A percentile compares a stretch with the other conserved stretches of the same genome.
Evolutionary conservation across 37 sponge, comb jelly and placozoan genomes (phyloP).

Genomic region (Beroe ovata): DNA sequence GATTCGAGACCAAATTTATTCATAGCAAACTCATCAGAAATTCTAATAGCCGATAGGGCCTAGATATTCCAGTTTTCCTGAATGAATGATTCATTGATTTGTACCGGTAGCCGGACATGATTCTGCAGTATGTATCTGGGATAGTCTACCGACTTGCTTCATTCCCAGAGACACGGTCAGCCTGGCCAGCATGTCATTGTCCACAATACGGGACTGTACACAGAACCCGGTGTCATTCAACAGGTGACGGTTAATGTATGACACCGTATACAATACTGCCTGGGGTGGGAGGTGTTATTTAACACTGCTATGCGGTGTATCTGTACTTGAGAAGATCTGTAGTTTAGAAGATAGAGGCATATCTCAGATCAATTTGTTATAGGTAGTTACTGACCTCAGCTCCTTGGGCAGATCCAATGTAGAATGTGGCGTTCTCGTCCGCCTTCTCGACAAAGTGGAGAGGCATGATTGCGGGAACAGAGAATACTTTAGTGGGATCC

Average conservation of each 20-base stretch:
- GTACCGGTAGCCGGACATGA: background rate
- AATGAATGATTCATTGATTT: no score
- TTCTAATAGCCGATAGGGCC: no score
- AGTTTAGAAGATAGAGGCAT: no score
- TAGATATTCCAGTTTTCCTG: no score
- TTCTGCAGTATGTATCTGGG: background rate
- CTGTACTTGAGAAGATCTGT: no score
- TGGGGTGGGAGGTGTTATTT: no score
- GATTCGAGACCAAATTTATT: no score
- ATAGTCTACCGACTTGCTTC: slow-evolving; percentile 31
- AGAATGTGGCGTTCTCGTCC: background rate
- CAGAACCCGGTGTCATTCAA: slow-evolving; percentile 12
- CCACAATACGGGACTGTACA: background rate
- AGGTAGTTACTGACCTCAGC: slow-evolving; percentile 46
- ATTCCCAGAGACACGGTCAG: slow-evolving; percentile 14
- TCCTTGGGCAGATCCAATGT: background rate
- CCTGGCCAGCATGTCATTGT: background rate
- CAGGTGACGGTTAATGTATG: slow-evolving; percentile 38
- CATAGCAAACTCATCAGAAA: no score
- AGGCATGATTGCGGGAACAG: slow-evolving; percentile 61
- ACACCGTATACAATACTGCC: slow-evolving; percentile 46
- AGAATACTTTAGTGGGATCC: background rate
- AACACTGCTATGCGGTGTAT: no score
- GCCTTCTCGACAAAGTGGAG: background rate
- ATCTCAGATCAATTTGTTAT: no score